Evolutionary conservation across 2,888 invertebrate species (phyloP), one percentile per base, ranked within the genome.

Genomic region (Allygus modestus): DNA sequence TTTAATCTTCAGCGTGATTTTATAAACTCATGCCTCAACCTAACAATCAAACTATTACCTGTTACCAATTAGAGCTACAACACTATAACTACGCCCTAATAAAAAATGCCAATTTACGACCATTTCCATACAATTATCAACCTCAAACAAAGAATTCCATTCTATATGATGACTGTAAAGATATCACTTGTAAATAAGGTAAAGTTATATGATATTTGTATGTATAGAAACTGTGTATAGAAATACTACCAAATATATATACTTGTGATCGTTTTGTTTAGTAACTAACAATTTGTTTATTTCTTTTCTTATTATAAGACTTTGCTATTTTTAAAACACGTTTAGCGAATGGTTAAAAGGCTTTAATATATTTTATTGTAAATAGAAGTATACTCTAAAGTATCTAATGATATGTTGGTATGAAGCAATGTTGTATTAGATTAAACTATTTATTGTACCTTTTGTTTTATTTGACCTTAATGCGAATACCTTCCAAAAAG

Each of bases 291-390:
- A 20, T 17, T 20, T 54, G 20, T 5, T 5, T 26, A n/a, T 33
- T 69, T 33, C 33, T n/a, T 69, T 33, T 28, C 15, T 20, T 1
- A 69, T n/a, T n/a, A 69, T 33, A 17, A 23, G 11, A 71, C 4
- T 37, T 41, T 71, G n/a, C 2, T 41, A 71, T 20, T 71, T 69
- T 33, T 71, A 41, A 41, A 41, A 41, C 33, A 71, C 20, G 37
- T 71, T 23, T 71, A 71, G 71, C 71, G 15, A 71, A 71, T 71
- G 71, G 71, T 71, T 71, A n/a, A 41, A 71, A 20, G 71, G 71
- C 71, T 71, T 71, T 71, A 71, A 71, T 71, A 41, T 33, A 41
- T 71, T 71, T 41, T 41, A 7, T 31, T 71, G 71, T 71, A 71
- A 4, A 71, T 71, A 71, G 2, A 71, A 71, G 20, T 71, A 41